Evolutionary conservation across 2,888 invertebrate species (phyloP).

Genomic region (Noctua fimbriata): DNA sequence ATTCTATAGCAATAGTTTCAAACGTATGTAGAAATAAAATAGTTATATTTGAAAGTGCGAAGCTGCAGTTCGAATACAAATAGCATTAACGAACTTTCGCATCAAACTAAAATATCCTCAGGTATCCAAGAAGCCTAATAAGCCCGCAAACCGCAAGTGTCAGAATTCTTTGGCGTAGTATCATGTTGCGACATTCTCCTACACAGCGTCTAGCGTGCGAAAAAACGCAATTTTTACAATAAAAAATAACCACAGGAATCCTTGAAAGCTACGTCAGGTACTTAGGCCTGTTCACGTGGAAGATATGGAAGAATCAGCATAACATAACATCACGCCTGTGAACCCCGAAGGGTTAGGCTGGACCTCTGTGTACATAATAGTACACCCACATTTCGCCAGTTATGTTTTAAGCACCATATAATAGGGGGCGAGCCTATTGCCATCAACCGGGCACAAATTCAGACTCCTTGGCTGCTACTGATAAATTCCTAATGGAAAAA

Average conservation of each 20-base stretch:
- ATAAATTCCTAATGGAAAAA: no score
- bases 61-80: background rate
- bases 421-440: no score
- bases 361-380: no score
- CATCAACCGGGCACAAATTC: no score
- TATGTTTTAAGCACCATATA: no score
- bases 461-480: no score
- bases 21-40: background rate
- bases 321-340: no score
- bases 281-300: background rate
- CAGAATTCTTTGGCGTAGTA: slow-evolving; percentile 31
- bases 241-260: slow-evolving; percentile 34
- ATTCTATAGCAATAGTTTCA: background rate
- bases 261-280: slow-evolving; percentile 1
- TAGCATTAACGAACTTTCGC: background rate
- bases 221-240: slow-evolving; percentile 32
- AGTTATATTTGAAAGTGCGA: background rate
- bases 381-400: no score
- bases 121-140: slow-evolving; percentile 59
- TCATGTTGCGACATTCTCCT: slow-evolving; percentile 51
- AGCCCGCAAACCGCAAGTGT: slow-evolving; percentile 54
- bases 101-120: background rate
- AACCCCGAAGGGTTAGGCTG: no score
- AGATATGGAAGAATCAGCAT: background rate
- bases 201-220: slow-evolving; percentile 42